A percentile compares a stretch with the other conserved stretches of the same genome.
phyloP scores from a whole-genome alignment of 2,113 vertebrate genomes.

The Clarias magur region DNA sequence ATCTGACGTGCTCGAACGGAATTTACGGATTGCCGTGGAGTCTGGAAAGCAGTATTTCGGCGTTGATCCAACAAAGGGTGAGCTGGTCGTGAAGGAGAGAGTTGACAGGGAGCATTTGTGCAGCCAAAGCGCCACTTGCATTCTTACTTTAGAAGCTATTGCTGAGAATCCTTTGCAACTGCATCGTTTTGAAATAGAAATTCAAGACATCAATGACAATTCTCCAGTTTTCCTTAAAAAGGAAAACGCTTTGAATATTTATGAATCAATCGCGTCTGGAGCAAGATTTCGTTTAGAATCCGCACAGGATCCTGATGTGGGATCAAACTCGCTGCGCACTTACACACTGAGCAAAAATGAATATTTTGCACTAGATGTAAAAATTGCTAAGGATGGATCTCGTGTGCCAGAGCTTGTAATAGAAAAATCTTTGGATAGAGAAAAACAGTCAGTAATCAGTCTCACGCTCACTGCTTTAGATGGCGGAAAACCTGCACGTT shows the following conservation, averaged over 20 bases:
- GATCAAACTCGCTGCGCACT: slow-evolving; percentile 67
- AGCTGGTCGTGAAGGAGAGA: slow-evolving; percentile 70
- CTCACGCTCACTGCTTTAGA: slow-evolving; percentile 69
- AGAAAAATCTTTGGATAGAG: slow-evolving; percentile 69
- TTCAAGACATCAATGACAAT: slow-evolving; percentile 82
- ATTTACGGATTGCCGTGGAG: slow-evolving; percentile 80
- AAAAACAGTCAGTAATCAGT: slow-evolving; percentile 69
- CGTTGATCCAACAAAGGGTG: slow-evolving; percentile 72
- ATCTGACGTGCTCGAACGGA: slow-evolving; percentile 78
- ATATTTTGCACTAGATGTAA: slow-evolving; percentile 68
- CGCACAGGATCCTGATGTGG: slow-evolving; percentile 72
- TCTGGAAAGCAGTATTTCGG: slow-evolving; percentile 81
- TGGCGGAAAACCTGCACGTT: slow-evolving; percentile 62
- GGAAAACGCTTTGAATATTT: slow-evolving; percentile 74
- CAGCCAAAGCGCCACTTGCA: slow-evolving; percentile 66
- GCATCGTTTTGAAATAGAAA: slow-evolving; percentile 78
- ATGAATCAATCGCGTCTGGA: slow-evolving; percentile 72
- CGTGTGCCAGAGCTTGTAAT: slow-evolving; percentile 68
- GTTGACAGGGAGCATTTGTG: slow-evolving; percentile 77
- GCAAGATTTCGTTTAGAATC: slow-evolving; percentile 72
- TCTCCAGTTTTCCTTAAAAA: slow-evolving; percentile 74
- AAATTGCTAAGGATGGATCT: slow-evolving; percentile 61
- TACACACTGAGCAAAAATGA: slow-evolving; percentile 70
- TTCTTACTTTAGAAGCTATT: slow-evolving; percentile 73
- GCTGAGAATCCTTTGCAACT: slow-evolving; percentile 73